Evolutionary conservation across 2,888 invertebrate species (phyloP).

Genomic region (Xestia xanthographa): DNA sequence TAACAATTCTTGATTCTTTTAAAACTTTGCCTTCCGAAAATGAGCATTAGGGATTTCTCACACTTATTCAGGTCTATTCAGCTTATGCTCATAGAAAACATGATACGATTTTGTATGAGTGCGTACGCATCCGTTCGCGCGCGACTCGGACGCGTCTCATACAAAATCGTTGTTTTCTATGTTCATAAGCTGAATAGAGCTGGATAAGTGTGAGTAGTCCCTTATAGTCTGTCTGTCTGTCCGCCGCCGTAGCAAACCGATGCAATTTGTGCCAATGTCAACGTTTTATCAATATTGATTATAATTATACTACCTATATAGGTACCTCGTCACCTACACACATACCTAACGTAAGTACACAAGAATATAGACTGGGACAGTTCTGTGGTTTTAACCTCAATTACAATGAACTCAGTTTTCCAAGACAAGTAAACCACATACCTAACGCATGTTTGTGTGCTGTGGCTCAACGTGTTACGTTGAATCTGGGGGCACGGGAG

Average conservation of each 20-base stretch:
- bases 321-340: background rate
- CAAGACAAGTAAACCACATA: background rate
- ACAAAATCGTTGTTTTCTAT: too few relatives aligned
- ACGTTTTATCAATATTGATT: slow-evolving; percentile 12
- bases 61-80: too few relatives aligned
- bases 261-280: background rate
- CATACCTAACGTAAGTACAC: background rate
- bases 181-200: too few relatives aligned
- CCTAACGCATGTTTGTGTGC: background rate
- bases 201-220: too few relatives aligned
- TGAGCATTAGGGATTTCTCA: too few relatives aligned
- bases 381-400: slow-evolving; percentile 4
- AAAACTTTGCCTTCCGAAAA: background rate
- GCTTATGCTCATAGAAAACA: too few relatives aligned
- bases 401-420: slow-evolving; percentile 4
- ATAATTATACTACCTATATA: too few relatives aligned
- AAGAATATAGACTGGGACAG: slow-evolving; percentile 10
- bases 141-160: too few relatives aligned
- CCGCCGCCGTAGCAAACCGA: background rate
- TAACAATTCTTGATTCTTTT: background rate
- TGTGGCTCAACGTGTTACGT: background rate
- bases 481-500: background rate
- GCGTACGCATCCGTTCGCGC: too few relatives aligned
- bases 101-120: too few relatives aligned
- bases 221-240: background rate